Conservation (phyloP, 1,140 invertebrate species). For the Coptotermes formosanus region DNA sequence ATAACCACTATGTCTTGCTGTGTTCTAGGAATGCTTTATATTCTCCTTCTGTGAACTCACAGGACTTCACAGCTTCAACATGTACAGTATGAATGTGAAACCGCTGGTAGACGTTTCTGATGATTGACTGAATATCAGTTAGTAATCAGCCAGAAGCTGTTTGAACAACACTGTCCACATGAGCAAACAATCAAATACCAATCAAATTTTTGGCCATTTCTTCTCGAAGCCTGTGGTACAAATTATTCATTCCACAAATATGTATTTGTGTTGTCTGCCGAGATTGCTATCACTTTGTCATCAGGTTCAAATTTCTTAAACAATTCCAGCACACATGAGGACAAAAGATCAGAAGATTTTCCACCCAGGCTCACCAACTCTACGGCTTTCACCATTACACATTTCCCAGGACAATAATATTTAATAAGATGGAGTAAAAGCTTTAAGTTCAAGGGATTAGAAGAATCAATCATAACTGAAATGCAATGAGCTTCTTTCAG, state of each 20-base stretch:
- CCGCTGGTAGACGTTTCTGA: constrained; percentile 41
- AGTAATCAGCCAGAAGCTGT: constrained; percentile 37
- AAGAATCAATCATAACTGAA: too few relatives aligned
- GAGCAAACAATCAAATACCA: constrained; percentile 40
- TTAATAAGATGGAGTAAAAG: too few relatives aligned
- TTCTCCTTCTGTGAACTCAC: constrained; percentile 37
- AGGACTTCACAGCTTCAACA: constrained; percentile 39
- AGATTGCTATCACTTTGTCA: constrained; percentile 41
- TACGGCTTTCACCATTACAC: too few relatives aligned
- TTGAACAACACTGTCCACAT: constrained; percentile 41
- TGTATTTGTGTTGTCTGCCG: constrained; percentile 42
- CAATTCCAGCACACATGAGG: constrained; percentile 23
- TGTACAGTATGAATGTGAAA: constrained; percentile 43
- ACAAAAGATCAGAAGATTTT: constrained; percentile 37
- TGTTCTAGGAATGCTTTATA: constrained; percentile 37
- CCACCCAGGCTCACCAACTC: constrained; percentile 29
- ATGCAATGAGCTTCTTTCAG: too few relatives aligned
- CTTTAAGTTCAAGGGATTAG: too few relatives aligned
- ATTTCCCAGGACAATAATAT: too few relatives aligned
- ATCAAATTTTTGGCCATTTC: constrained; percentile 33
- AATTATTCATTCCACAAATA: constrained; percentile 39
- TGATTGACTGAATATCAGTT: constrained; percentile 39
- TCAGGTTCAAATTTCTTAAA: constrained; percentile 34
- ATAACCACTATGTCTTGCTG: constrained; percentile 40
- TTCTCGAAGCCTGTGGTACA: constrained; percentile 30